Conservation (phyloP, 2,797 vertebrate species). For the Periparus ater region DNA sequence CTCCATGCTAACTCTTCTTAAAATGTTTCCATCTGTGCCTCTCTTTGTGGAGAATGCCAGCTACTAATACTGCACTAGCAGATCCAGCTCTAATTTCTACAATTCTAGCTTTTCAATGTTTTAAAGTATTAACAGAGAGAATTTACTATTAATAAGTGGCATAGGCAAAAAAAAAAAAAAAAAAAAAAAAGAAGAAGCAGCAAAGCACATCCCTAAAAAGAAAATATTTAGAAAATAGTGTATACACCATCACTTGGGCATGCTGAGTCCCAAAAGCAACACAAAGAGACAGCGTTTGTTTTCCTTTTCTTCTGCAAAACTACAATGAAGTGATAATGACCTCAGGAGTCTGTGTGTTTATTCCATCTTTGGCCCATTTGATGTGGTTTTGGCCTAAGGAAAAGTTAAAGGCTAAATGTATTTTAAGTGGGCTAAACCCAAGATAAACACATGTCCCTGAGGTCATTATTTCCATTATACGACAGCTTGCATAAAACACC, state of each 20-base stretch:
- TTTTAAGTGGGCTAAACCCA: conserved; percentile 85
- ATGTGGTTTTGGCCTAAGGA: conserved; percentile 81
- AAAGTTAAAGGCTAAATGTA: conserved; percentile 86
- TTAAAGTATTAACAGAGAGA: conserved; percentile 30
- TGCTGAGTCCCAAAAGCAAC: conserved; percentile 23
- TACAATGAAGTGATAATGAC: conserved; percentile 70
- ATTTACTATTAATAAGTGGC: conserved; percentile 34
- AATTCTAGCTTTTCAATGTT: background rate
- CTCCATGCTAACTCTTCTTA: background rate
- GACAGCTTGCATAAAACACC: conserved; percentile 76
- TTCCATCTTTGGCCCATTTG: conserved; percentile 78
- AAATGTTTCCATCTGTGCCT: background rate
- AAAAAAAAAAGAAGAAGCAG: background rate
- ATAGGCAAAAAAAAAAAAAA: background rate
- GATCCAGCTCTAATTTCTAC: background rate
- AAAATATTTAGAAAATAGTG: conserved; percentile 44
- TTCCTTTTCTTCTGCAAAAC: conserved; percentile 66
- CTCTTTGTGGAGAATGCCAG: background rate
- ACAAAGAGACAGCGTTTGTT: conserved; percentile 55
- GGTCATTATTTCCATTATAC: conserved; percentile 86
- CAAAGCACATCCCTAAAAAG: background rate
- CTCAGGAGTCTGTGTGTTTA: conserved; percentile 65
- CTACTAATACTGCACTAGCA: background rate
- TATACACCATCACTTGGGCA: conserved; percentile 43
- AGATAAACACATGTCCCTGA: conserved; percentile 81